These are phyloP conservation scores for Naso thynnoides DNA, from an alignment of 2,797 vertebrate species.

Conservation along the genomic window DNA sequence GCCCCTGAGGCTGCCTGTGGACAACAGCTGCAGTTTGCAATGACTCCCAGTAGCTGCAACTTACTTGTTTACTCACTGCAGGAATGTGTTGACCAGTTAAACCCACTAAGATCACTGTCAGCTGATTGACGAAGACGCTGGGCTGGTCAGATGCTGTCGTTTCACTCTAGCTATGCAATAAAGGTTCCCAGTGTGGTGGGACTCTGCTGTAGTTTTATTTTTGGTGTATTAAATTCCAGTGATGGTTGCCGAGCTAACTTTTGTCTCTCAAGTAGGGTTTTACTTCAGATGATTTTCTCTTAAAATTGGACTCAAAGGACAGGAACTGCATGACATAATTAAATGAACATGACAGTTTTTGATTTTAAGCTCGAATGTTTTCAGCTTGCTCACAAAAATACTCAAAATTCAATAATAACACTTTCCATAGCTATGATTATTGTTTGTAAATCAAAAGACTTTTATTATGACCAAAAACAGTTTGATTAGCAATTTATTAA, in stretches of 20 bases:
- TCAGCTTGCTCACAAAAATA: not conserved
- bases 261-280: not conserved
- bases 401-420: not conserved
- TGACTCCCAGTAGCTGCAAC: conserved; percentile 37
- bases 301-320: conserved; percentile 7
- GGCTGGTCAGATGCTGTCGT: not conserved
- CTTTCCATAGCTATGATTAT: not conserved
- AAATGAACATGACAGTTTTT: too few species aligned
- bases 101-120: conserved; percentile 13
- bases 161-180: not conserved
- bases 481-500: not conserved
- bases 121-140: too few species aligned
- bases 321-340: not conserved
- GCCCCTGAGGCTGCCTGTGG: conserved; percentile 28
- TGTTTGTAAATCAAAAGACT: not conserved
- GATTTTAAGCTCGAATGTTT: not conserved
- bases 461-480: not conserved
- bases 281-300: not conserved
- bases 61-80: conserved; percentile 55
- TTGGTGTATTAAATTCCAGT: not conserved
- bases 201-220: not conserved
- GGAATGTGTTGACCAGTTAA: conserved; percentile 57
- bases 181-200: not conserved
- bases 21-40: conserved; percentile 67
- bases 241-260: not conserved